Conservation (phyloP, 2,797 vertebrate species). For the Psittacula echo region DNA sequence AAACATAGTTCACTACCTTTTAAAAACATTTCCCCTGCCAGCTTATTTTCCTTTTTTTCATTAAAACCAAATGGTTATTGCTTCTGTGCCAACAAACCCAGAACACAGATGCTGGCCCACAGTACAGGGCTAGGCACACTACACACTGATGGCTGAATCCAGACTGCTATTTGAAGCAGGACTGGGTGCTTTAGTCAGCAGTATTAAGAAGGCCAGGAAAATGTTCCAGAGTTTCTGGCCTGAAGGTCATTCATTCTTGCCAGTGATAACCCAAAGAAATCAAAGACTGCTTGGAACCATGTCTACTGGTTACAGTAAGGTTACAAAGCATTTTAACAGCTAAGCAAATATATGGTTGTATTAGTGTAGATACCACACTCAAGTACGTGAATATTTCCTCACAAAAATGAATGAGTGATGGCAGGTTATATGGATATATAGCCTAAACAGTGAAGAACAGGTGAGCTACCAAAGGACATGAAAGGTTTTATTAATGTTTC, state of each 20-base stretch:
- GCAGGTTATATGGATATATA: not conserved
- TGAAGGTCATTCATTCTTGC: not conserved
- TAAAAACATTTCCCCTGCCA: not conserved
- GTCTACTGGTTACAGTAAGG: not conserved
- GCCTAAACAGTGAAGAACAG: not conserved
- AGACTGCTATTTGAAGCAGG: not conserved
- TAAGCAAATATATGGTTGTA: not conserved
- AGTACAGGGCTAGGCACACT: not conserved
- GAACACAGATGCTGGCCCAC: not conserved
- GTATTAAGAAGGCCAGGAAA: not conserved
- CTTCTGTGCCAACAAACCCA: slow-evolving; percentile 5
- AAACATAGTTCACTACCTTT: not conserved
- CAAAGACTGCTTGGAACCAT: not conserved
- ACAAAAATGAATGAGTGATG: not conserved
- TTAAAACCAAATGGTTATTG: slow-evolving; percentile 4
- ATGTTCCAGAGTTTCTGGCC: not conserved
- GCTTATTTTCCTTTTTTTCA: slow-evolving; percentile 21
- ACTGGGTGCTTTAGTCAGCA: not conserved
- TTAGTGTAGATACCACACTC: not conserved
- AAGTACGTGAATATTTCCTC: not conserved
- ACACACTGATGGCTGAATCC: not conserved
- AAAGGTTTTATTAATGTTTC: not conserved
- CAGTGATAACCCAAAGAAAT: not conserved
- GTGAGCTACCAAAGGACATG: not conserved
- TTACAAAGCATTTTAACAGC: not conserved